Base-by-base conservation (phyloP, 2,888 invertebrate genomes). In the Hyppa rectilinea region DNA sequence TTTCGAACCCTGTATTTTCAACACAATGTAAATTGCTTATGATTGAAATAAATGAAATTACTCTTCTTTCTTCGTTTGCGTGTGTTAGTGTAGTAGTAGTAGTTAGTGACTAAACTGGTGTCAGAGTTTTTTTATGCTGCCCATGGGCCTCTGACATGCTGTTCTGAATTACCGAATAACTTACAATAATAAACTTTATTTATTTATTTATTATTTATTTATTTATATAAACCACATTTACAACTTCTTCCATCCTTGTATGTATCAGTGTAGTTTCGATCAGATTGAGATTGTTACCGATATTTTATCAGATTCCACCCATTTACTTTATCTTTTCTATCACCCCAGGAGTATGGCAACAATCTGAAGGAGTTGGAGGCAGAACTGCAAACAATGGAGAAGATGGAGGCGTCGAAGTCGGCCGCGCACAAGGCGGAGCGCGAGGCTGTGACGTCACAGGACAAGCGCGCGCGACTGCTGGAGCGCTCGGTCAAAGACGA, bases 401-500 rank as follows among this genome's bases (percentile, higher is more conserved):
- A 97, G 81, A 89, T 92, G 0, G 98, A 98, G 86, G 97, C 97
- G 1, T 96, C 97, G 67, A 93, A 97, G 0, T 93, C 96, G 0
- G 96, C 97, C 9, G 96, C 97, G 20, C 96, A 96, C 80, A 97
- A 97, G 65, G 97, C 96, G 60, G 85, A 71, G 9, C 67, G 73
- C 6, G 91, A 91, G 2, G 87, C 87, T 0, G 72, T 84, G 36
- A 70, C 85, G 5, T 81, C 93, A 52, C 98, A 98, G 87, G 96
- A 97, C 68, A 97, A 97, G 84, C 97, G 97, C 78, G 95, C 97
- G n/a, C 96, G 96, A 47, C 97, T 97, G 84, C 92, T 98, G 47
- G 94, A 96, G 78, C 97, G 97, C 80, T 97, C 97, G 84, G 94
- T 97, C 6, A 90, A 90, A 1, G 98, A 98, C 70, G 98, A 99